Percentiles rank a stretch among this genome's conserved stretches.
Evolutionary conservation across 2,888 invertebrate species (phyloP).

Genomic region (Tenthredo distinguenda): DNA sequence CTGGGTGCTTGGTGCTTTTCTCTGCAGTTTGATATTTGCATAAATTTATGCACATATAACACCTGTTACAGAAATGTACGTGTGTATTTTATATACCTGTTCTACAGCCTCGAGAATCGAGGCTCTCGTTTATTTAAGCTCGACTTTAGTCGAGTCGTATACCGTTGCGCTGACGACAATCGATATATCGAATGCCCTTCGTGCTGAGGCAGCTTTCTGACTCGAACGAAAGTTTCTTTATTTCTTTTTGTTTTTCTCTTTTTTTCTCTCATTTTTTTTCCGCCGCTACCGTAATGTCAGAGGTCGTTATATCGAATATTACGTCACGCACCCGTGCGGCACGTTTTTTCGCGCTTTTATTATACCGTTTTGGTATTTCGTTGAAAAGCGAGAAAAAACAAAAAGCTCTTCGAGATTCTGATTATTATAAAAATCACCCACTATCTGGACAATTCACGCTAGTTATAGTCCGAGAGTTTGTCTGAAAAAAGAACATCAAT

Average conservation of each 20-base stretch:
- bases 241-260: background rate
- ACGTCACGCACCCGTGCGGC: background rate
- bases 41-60: background rate
- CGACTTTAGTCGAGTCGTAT: constrained; percentile 1
- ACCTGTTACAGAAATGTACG: background rate
- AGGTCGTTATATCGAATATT: constrained; percentile 22
- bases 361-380: background rate
- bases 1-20: background rate
- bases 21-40: background rate
- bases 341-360: background rate
- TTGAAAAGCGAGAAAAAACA: background rate
- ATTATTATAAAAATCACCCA: background rate
- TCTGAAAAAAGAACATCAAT: no score
- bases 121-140: constrained; percentile 9
- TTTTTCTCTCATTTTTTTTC: background rate
- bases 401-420: background rate
- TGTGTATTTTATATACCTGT: background rate
- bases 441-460: background rate
- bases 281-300: constrained; percentile 7
- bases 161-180: background rate
- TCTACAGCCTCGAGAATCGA: background rate
- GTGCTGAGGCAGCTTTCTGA: constrained; percentile 1
- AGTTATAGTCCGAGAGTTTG: no score
- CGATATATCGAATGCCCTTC: constrained; percentile 30
- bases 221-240: background rate